These are phyloP conservation scores for Podotricha telesiphe DNA, from an alignment of 2,888 invertebrate species.

Conservation along the genomic window DNA sequence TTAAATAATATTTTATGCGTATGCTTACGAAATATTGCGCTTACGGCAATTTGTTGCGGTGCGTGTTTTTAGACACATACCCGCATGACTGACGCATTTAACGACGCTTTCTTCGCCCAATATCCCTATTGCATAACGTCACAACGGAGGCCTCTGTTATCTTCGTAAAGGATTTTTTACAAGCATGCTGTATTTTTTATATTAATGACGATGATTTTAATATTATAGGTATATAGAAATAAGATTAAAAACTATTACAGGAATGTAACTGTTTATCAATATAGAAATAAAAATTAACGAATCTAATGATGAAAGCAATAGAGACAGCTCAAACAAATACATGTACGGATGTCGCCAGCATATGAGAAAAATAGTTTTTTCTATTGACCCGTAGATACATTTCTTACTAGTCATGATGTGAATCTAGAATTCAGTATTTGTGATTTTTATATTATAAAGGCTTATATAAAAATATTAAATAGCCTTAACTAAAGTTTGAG, in stretches of 20 bases:
- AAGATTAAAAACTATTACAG: background rate
- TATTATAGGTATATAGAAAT: background rate
- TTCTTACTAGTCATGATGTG: background rate
- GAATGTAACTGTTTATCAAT: constrained; percentile 7
- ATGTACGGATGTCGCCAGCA: constrained; percentile 35
- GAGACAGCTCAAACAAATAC: constrained; percentile 38
- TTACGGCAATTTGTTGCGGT: constrained; percentile 37
- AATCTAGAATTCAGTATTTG: background rate
- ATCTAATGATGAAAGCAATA: constrained; percentile 41
- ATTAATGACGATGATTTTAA: too few relatives aligned
- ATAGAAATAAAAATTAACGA: constrained; percentile 32
- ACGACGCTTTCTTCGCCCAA: constrained; percentile 58
- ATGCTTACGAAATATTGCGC: constrained; percentile 35
- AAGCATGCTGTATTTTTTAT: constrained; percentile 12
- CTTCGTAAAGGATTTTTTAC: constrained; percentile 30
- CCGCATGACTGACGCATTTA: constrained; percentile 49
- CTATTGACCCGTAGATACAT: constrained; percentile 14
- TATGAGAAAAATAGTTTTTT: constrained; percentile 39
- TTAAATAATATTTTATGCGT: constrained; percentile 31
- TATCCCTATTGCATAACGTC: constrained; percentile 54
- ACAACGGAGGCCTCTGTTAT: constrained; percentile 22
- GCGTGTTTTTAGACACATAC: constrained; percentile 31
- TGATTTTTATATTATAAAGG: background rate
- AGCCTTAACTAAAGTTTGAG: too few relatives aligned
- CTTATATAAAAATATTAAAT: too few relatives aligned